Base-by-base conservation (phyloP, 2,888 invertebrate genomes). In the Cenopis cana region DNA sequence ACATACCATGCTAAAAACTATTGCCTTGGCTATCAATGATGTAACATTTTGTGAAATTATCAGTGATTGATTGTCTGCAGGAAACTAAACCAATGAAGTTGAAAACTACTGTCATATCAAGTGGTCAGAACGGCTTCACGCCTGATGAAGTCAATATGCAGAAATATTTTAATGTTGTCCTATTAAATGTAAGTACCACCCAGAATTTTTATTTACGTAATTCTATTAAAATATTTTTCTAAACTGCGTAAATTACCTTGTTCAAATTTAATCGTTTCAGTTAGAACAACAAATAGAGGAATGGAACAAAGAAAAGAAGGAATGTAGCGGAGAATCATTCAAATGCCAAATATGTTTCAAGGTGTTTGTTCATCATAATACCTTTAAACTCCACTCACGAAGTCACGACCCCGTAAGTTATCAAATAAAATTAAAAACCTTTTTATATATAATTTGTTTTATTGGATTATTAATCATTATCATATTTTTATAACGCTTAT, bases 201-300 rank as follows among this genome's bases (percentile, higher is more conserved):
- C 5, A 8, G 33, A 5, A 8, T 33, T 33, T 8, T 3, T 6
- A 5, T 3, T 5, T 33, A 33, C 3, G 33, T 33, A 8, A 33
- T 33, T 33, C 6, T 33, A 33, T 33, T 33, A 5, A 1, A 33
- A 33, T 33, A 33, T 6, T 0, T 33, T n/a, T n/a, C n/a, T n/a
- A n/a, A n/a, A n/a, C n/a, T n/a, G n/a, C n/a, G n/a, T n/a, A n/a
- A n/a, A n/a, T 46, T 46, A 3, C 8, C 46, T 46, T 46, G n/a
- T 46, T 41, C 5, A 41, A 41, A 46, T 46, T n/a, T n/a, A 46
- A 46, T 46, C 10, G 17, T 14, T 29, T 6, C 61, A 82, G 81
- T 71, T 74, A 36, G 68, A 79, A 33, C 78, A 81, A 66, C 81
- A 82, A 75, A 78, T 78, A 68, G 74, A 78, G 17, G 79, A 81